Conservation (phyloP, 2,113 vertebrate species). For the Phodopus roborovskii region DNA sequence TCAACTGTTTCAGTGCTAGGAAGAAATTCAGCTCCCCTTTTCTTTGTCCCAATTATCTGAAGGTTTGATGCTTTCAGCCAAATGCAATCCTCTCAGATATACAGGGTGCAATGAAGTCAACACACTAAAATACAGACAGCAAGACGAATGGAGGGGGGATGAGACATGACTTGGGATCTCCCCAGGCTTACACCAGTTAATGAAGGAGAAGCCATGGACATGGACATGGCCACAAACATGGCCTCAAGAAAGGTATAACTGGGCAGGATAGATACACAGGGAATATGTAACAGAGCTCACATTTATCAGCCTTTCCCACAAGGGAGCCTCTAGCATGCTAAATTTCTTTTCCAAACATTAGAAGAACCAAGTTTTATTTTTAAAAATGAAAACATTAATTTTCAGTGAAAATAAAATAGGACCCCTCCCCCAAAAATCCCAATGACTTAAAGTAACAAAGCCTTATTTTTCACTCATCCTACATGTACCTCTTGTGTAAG, state of each 20-base stretch:
- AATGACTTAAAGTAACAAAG: background rate
- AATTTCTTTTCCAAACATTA: background rate
- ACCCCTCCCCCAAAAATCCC: background rate
- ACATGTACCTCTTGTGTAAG: background rate
- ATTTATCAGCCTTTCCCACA: background rate
- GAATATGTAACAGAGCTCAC: background rate
- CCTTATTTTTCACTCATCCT: background rate
- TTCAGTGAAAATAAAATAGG: background rate
- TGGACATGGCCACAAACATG: background rate
- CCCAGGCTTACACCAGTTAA: background rate
- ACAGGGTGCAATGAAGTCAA: background rate
- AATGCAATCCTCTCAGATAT: background rate
- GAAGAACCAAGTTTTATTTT: conserved; percentile 9
- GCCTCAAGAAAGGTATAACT: background rate
- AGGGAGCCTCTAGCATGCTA: background rate
- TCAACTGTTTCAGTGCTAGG: background rate
- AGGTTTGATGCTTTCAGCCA: background rate
- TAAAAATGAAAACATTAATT: conserved; percentile 12
- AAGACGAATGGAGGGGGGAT: background rate
- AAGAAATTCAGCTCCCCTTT: background rate
- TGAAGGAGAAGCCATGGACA: background rate
- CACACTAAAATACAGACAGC: background rate
- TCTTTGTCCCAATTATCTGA: background rate
- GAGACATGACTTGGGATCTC: background rate
- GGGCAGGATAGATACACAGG: background rate